A percentile compares a stretch with the other conserved stretches of the same genome.
phyloP scores from a whole-genome alignment of 2,113 vertebrate genomes.

The Hipposideros armiger region DNA sequence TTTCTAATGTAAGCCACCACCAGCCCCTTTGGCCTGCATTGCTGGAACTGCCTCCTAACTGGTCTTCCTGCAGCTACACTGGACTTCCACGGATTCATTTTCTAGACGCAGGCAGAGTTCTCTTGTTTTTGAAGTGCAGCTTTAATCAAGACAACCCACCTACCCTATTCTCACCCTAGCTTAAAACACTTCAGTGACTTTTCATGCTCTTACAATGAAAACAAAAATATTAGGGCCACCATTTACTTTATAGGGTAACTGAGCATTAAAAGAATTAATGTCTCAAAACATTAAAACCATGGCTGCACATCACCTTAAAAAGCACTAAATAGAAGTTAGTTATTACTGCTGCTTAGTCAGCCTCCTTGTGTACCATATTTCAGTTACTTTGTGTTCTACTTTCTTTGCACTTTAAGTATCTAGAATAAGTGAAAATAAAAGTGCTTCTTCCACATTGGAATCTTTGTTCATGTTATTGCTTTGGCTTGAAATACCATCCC shows the following conservation, averaged over 20 bases:
- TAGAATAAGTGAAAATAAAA: not conserved
- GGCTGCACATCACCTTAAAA: not conserved
- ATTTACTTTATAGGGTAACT: not conserved
- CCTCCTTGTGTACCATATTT: slow-evolving; percentile 7
- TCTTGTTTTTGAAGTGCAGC: not conserved
- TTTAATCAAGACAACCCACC: not conserved
- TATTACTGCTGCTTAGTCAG: not conserved
- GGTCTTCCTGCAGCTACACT: not conserved
- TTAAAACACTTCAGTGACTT: not conserved
- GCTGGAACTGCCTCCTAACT: not conserved
- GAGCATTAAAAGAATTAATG: not conserved
- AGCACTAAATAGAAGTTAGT: not conserved
- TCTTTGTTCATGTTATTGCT: not conserved
- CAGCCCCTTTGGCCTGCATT: not conserved
- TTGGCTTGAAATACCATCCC: not conserved
- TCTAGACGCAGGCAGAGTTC: not conserved
- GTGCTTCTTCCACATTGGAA: not conserved
- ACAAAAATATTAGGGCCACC: not conserved
- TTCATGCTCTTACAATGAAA: not conserved
- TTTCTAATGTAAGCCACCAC: not conserved
- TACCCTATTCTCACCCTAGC: not conserved
- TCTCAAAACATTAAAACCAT: not conserved
- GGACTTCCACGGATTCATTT: not conserved
- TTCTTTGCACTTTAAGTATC: not conserved
- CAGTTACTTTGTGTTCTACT: not conserved